Evolutionary conservation across 2,888 invertebrate species (phyloP), one percentile per base, ranked within the genome.

Genomic region (Hecatera dysodea): DNA sequence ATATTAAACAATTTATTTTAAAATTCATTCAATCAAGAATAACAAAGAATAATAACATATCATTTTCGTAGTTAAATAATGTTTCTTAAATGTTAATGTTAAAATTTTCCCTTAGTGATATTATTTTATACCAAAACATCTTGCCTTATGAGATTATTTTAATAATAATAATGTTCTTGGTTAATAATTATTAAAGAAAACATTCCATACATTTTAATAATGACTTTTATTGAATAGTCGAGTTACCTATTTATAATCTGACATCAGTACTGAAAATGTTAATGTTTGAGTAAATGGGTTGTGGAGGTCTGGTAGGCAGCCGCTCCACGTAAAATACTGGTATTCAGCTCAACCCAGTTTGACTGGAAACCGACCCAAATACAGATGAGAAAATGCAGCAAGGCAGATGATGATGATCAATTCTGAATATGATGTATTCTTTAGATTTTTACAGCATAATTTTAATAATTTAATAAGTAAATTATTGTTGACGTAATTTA

Each of bases 21-120:
- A 75, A 50, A 72, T 61, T 78, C 64, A 65, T 78, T 70, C 85
- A 91, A 94, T 92, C 93, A 94, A 94, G 93, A 93, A 93, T 94
- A 92, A 90, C 88, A 88, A 91, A 91, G 94, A 95, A 94, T 94
- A 91, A 87, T 75, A 88, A 94, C 95, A 95, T 95, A 95, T 95
- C 95, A 94, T 89, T 87, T 87, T 84, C 73, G 78, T 84, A 85
- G 81, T 53, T 80, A 61, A 68, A 69, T 75, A 78, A 60, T 64
- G 73, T 72, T 70, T 72, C 33, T 72, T 76, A 69, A 71, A 12
- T 74, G 65, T 63, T 57, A 50, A 17, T 46, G 24, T 80, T 72
- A 71, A 78, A 60, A 61, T 55, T 56, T 52, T 67, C 56, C 24
- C 33, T 72, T 71, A 78, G 77, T 84, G 77, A 84, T 81, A 84